Conservation (phyloP, 1,140 invertebrate genomes). For the Lordiphosa stackelbergi region DNA sequence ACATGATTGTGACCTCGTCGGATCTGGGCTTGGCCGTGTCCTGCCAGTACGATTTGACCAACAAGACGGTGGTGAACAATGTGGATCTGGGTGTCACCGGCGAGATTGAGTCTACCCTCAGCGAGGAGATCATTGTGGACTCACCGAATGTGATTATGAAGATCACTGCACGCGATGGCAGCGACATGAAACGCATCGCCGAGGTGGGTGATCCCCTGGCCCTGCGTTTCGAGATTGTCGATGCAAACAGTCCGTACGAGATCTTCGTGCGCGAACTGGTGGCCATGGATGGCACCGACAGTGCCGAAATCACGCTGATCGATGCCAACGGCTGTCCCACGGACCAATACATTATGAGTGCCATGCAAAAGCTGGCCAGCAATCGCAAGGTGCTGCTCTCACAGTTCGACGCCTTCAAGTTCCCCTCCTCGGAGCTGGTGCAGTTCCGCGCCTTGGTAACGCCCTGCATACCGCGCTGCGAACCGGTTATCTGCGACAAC, state of each 20-base stretch:
- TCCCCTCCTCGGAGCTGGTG: conserved; percentile 94
- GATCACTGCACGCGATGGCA: conserved; percentile 87
- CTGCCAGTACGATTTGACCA: conserved; percentile 94
- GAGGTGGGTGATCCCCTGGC: conserved; percentile 94
- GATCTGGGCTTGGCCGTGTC: conserved; percentile 94
- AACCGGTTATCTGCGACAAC: conserved; percentile 92
- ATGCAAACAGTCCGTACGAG: conserved; percentile 94
- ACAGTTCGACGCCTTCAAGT: conserved; percentile 97
- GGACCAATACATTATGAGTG: conserved; percentile 95
- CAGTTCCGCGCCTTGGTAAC: conserved; percentile 96
- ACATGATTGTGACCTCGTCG: conserved; percentile 96
- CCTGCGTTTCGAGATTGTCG: conserved; percentile 93
- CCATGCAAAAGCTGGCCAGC: conserved; percentile 87
- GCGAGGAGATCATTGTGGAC: conserved; percentile 91
- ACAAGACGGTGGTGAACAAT: conserved; percentile 94
- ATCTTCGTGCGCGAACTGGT: conserved; percentile 96
- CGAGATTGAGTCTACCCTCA: conserved; percentile 87
- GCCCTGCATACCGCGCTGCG: conserved; percentile 93
- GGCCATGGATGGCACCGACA: conserved; percentile 94
- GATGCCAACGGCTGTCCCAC: conserved; percentile 95
- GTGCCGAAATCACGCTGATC: conserved; percentile 93
- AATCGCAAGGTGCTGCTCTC: conserved; percentile 87
- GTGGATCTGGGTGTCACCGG: conserved; percentile 92
- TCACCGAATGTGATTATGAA: conserved; percentile 96
- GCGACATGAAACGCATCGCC: conserved; percentile 86